These are phyloP conservation scores for Eristalis arbustorum DNA, from an alignment of 2,888 invertebrate genomes.

Conservation along the genomic window DNA sequence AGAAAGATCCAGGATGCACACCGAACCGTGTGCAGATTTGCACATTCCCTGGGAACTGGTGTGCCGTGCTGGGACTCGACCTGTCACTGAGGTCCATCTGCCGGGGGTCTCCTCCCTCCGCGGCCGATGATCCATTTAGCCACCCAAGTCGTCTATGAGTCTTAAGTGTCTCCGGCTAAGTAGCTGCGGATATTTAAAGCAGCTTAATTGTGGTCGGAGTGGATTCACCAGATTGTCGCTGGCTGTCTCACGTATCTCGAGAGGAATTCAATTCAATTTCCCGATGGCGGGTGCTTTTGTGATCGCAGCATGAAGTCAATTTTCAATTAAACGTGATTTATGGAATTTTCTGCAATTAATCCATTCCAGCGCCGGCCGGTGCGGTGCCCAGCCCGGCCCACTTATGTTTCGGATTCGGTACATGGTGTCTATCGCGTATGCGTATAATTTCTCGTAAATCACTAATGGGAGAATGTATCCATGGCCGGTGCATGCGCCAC, in stretches of 20 bases:
- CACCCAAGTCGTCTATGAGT: constrained; percentile 60
- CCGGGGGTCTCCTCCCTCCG: neutral
- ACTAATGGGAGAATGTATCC: constrained; percentile 54
- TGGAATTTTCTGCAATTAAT: constrained; percentile 69
- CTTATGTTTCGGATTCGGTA: constrained; percentile 34
- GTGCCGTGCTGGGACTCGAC: neutral
- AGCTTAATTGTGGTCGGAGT: constrained; percentile 6
- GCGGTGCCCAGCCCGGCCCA: constrained; percentile 50
- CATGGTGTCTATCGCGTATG: constrained; percentile 44
- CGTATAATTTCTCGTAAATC: constrained; percentile 68
- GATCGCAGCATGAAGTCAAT: constrained; percentile 64
- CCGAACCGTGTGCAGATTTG: neutral
- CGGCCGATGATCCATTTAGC: constrained; percentile 63
- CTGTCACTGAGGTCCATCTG: constrained; percentile 29
- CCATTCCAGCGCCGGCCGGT: constrained; percentile 25
- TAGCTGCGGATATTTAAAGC: constrained; percentile 59
- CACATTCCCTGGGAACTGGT: neutral
- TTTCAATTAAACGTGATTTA: constrained; percentile 71
- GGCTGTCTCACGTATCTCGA: neutral
- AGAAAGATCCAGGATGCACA: constrained; percentile 1
- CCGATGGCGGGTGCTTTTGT: constrained; percentile 17
- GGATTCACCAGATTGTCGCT: constrained; percentile 22
- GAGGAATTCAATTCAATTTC: constrained; percentile 6
- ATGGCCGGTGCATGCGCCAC: neutral
- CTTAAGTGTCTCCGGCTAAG: constrained; percentile 40